Evolutionary conservation across 2,888 invertebrate genomes (phyloP).

Genomic region (Polydesmus complanatus): DNA sequence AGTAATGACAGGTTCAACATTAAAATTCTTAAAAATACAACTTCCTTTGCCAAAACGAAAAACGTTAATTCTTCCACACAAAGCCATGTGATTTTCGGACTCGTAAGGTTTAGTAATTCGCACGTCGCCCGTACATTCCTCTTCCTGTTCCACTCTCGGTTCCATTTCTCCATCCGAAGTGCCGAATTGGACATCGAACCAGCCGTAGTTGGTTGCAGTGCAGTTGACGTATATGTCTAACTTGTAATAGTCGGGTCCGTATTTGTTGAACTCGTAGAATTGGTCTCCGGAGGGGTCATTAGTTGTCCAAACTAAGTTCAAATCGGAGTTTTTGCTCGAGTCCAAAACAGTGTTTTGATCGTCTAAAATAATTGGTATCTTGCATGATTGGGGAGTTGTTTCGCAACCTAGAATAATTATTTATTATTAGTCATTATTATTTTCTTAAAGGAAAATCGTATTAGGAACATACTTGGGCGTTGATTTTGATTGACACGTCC

Average conservation of each 20-base stretch:
- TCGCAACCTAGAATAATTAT: background rate
- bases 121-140: background rate
- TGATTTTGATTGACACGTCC: no score
- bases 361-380: background rate
- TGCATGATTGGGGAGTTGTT: background rate
- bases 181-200: slow-evolving; percentile 1
- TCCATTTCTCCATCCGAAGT: background rate
- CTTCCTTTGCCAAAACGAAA: background rate
- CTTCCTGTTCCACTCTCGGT: background rate
- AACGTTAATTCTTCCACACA: slow-evolving; percentile 8
- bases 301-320: background rate
- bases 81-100: slow-evolving; percentile 1
- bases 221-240: background rate
- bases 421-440: no score
- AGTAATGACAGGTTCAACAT: no score
- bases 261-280: background rate
- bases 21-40: background rate
- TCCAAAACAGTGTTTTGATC: background rate
- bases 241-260: background rate
- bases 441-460: no score
- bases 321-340: background rate
- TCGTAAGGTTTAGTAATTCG: background rate
- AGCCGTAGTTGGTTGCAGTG: background rate
- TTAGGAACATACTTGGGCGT: no score
- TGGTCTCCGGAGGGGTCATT: background rate